phyloP scores from a whole-genome alignment of 2,888 invertebrate species.

The Heteromyza rotundicornis region DNA sequence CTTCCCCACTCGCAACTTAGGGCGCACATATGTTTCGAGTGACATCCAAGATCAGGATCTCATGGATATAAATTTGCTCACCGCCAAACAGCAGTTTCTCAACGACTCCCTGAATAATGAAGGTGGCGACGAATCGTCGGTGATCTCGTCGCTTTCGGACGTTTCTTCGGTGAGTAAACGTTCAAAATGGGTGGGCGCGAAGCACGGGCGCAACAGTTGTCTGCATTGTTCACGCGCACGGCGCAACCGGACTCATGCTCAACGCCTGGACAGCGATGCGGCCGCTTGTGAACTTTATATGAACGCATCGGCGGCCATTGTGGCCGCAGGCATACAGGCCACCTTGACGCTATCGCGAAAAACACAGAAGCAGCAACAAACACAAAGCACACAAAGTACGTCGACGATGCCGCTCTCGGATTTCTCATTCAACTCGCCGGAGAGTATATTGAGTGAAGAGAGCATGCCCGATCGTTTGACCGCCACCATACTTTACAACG shows the following conservation, averaged over 20 bases:
- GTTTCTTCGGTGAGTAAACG: slow-evolving; percentile 60
- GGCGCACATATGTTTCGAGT: slow-evolving; percentile 60
- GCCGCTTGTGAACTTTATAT: slow-evolving; percentile 45
- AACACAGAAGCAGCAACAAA: slow-evolving; percentile 22
- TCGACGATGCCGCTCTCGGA: slow-evolving; percentile 52
- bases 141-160: slow-evolving; percentile 63
- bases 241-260: slow-evolving; percentile 43
- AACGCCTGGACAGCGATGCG: slow-evolving; percentile 37
- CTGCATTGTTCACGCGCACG: slow-evolving; percentile 57
- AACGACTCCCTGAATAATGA: slow-evolving; percentile 59
- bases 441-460: slow-evolving; percentile 61
- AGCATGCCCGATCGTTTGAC: slow-evolving; percentile 59
- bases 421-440: slow-evolving; percentile 61
- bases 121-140: slow-evolving; percentile 58
- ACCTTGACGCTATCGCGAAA: slow-evolving; percentile 35
- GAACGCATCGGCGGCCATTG: slow-evolving; percentile 42
- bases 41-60: slow-evolving; percentile 60
- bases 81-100: slow-evolving; percentile 53
- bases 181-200: slow-evolving; percentile 54
- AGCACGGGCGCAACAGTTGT: slow-evolving; percentile 58
- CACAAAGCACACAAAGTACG: slow-evolving; percentile 38
- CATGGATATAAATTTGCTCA: slow-evolving; percentile 52
- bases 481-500: slow-evolving; percentile 69
- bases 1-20: slow-evolving; percentile 53
- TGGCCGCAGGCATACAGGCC: slow-evolving; percentile 42